Evolutionary conservation across 2,888 invertebrate species (phyloP).

Genomic region (Thera britannica): DNA sequence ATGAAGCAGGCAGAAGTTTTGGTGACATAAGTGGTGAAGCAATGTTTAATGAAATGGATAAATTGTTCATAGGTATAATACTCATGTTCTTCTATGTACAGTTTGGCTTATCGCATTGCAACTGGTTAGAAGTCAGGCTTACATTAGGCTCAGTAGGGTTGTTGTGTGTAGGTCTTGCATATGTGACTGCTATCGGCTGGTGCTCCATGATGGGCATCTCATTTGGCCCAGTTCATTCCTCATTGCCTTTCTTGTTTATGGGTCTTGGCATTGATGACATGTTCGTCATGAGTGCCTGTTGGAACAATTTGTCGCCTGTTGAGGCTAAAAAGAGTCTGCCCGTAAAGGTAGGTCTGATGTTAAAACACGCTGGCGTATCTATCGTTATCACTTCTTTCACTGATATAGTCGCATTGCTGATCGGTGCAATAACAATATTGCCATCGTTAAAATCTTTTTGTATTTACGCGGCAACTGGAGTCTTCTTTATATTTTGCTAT

Average conservation of each 20-base stretch:
- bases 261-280: slow-evolving; percentile 93
- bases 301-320: slow-evolving; percentile 86
- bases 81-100: slow-evolving; percentile 91
- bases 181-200: slow-evolving; percentile 88
- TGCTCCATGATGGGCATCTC: slow-evolving; percentile 89
- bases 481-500: slow-evolving; percentile 90
- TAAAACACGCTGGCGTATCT: slow-evolving; percentile 93
- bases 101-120: slow-evolving; percentile 89
- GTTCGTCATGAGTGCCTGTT: slow-evolving; percentile 93
- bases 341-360: slow-evolving; percentile 88
- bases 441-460: slow-evolving; percentile 93
- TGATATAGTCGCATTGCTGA: slow-evolving; percentile 91
- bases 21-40: slow-evolving; percentile 89
- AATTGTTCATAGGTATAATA: slow-evolving; percentile 87
- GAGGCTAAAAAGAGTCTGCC: slow-evolving; percentile 82
- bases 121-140: slow-evolving; percentile 89
- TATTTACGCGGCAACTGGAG: slow-evolving; percentile 91
- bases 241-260: slow-evolving; percentile 92
- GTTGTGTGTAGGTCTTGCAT: slow-evolving; percentile 89
- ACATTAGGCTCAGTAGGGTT: slow-evolving; percentile 88
- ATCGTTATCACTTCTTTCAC: slow-evolving; percentile 93
- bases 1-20: slow-evolving; percentile 88
- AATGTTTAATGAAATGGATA: slow-evolving; percentile 90
- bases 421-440: slow-evolving; percentile 91
- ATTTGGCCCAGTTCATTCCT: slow-evolving; percentile 93